Evolutionary conservation across 1,140 invertebrate species (phyloP).

Genomic region (Micrasema minimum): DNA sequence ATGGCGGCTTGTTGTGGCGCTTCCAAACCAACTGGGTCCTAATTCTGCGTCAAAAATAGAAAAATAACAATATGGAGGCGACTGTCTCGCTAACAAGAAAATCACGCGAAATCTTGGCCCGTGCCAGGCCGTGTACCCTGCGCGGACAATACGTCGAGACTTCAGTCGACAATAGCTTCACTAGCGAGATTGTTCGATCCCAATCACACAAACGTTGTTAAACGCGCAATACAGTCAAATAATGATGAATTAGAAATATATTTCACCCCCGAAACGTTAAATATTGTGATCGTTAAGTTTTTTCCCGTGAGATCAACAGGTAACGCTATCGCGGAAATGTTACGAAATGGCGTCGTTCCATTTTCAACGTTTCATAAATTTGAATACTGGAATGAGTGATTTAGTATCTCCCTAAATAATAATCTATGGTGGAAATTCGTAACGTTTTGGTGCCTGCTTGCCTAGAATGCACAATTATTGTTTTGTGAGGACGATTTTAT

Average conservation of each 20-base stretch:
- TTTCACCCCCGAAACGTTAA: too few relatives aligned
- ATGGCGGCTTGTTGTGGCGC: too few relatives aligned
- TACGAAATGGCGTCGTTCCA: background rate
- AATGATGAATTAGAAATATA: too few relatives aligned
- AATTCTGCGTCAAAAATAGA: conserved; percentile 9
- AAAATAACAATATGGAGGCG: conserved; percentile 37
- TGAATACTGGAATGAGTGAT: background rate
- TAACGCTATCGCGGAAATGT: conserved; percentile 3
- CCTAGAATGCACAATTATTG: background rate
- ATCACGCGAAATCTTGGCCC: conserved; percentile 42
- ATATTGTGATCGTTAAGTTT: too few relatives aligned
- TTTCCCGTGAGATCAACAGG: conserved; percentile 4
- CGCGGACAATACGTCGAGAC: conserved; percentile 28
- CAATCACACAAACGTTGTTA: background rate
- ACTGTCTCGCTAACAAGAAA: conserved; percentile 34
- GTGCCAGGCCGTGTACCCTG: conserved; percentile 47
- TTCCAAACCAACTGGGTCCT: too few relatives aligned
- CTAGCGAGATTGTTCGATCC: conserved; percentile 48
- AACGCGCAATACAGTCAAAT: background rate
- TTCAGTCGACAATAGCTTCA: conserved; percentile 51
- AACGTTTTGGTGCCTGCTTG: conserved; percentile 6
- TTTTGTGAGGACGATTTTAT: too few relatives aligned
- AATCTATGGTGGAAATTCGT: conserved; percentile 12
- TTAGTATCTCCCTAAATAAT: too few relatives aligned
- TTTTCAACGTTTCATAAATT: background rate